Evolutionary conservation across 2,888 invertebrate genomes (phyloP).

Genomic region (Meiosimyza decipiens): DNA sequence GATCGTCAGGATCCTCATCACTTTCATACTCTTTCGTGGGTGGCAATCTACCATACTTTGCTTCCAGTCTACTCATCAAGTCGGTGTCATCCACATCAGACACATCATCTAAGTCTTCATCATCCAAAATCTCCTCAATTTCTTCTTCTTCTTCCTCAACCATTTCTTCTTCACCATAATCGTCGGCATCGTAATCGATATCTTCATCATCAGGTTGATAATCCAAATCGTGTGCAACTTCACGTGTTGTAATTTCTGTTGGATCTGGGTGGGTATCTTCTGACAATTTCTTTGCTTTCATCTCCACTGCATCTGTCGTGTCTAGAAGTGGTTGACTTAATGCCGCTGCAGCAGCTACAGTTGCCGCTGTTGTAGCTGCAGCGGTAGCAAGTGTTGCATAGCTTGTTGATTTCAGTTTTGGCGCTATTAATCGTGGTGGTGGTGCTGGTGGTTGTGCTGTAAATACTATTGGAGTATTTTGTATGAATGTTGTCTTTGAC

Average conservation of each 20-base stretch:
- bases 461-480: constrained; percentile 35
- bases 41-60: constrained; percentile 78
- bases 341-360: constrained; percentile 20
- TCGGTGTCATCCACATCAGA: constrained; percentile 79
- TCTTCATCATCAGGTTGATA: constrained; percentile 57
- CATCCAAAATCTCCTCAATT: constrained; percentile 65
- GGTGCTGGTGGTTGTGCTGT: constrained; percentile 43
- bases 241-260: constrained; percentile 38
- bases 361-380: background rate
- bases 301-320: constrained; percentile 24
- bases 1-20: constrained; percentile 65
- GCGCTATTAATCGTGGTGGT: constrained; percentile 34
- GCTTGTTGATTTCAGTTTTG: constrained; percentile 29
- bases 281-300: constrained; percentile 4
- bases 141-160: constrained; percentile 62
- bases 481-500: constrained; percentile 10
- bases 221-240: constrained; percentile 43
- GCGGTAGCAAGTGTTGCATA: background rate
- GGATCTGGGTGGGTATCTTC: background rate
- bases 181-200: constrained; percentile 53
- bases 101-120: constrained; percentile 69
- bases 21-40: constrained; percentile 70
- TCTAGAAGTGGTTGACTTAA: constrained; percentile 15
- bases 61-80: constrained; percentile 76
- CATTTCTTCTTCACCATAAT: constrained; percentile 43